Percentiles rank a stretch among this genome's conserved stretches.
Evolutionary conservation across 2,797 vertebrate genomes (phyloP).

Genomic region (Takifugu ocellatus): DNA sequence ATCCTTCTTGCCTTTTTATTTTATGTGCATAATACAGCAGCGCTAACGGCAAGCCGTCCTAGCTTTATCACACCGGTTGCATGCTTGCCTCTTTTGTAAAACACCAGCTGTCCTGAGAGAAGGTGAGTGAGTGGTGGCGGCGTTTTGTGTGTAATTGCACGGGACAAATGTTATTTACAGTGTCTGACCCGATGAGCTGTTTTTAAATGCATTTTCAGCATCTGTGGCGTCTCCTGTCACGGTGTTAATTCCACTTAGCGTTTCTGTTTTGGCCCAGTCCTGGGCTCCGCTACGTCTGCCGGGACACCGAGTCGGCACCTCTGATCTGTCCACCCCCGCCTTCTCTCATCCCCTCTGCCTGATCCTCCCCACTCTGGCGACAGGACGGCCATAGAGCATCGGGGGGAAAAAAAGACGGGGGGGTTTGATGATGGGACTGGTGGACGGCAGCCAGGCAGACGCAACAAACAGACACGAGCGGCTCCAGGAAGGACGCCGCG

Average conservation of each 20-base stretch:
- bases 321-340: slow-evolving; percentile 29
- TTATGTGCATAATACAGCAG: slow-evolving; percentile 38
- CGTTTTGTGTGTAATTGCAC: slow-evolving; percentile 9
- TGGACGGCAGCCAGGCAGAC: slow-evolving; percentile 15
- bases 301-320: slow-evolving; percentile 38
- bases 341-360: slow-evolving; percentile 18
- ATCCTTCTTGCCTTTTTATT: slow-evolving; percentile 20
- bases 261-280: slow-evolving; percentile 30
- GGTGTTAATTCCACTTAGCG: slow-evolving; percentile 3
- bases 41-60: slow-evolving; percentile 73
- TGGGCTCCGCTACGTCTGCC: slow-evolving; percentile 36
- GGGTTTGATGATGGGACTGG: slow-evolving; percentile 12
- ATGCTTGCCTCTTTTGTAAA: slow-evolving; percentile 80
- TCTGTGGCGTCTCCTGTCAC: not conserved
- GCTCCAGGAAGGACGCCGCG: slow-evolving; percentile 6
- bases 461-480: not conserved
- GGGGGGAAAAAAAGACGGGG: slow-evolving; percentile 34
- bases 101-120: slow-evolving; percentile 74
- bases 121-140: slow-evolving; percentile 20
- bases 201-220: slow-evolving; percentile 7
- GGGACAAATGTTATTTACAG: slow-evolving; percentile 22
- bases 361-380: slow-evolving; percentile 57
- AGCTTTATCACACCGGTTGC: slow-evolving; percentile 79
- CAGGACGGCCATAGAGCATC: slow-evolving; percentile 31
- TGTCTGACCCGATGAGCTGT: slow-evolving; percentile 22